Percentiles rank a stretch among this genome's conserved stretches.
Evolutionary conservation across 2,888 invertebrate genomes (phyloP).

Genomic region (Lochmaea capreae): DNA sequence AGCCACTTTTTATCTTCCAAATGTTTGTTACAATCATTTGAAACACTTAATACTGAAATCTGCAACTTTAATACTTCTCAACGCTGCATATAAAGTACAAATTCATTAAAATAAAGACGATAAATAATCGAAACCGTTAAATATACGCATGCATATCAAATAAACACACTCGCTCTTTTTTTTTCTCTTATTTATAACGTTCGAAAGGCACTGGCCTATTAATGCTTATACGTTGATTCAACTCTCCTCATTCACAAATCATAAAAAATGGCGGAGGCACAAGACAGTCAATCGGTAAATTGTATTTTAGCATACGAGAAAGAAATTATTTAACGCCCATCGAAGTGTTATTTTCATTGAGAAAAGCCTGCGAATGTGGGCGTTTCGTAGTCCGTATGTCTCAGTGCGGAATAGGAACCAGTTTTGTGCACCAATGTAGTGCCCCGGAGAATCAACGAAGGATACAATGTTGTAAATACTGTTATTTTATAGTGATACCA

Average conservation of each 20-base stretch:
- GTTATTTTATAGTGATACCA: not conserved
- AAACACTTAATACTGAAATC: not conserved
- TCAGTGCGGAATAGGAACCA: slow-evolving; percentile 12
- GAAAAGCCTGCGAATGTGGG: slow-evolving; percentile 32
- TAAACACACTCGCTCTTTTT: not conserved
- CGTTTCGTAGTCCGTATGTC: slow-evolving; percentile 25
- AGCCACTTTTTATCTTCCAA: not conserved
- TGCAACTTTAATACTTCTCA: not conserved
- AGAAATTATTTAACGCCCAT: slow-evolving; percentile 33
- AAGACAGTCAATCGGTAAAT: slow-evolving; percentile 30
- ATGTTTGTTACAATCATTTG: not conserved
- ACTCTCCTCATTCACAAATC: slow-evolving; percentile 25
- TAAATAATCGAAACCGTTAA: not conserved
- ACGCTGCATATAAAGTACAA: not conserved
- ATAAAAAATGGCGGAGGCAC: slow-evolving; percentile 27
- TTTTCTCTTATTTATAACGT: not conserved
- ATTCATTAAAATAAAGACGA: not conserved
- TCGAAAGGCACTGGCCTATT: slow-evolving; percentile 10
- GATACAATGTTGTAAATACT: not conserved
- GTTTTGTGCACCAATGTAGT: slow-evolving; percentile 9
- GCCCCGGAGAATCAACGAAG: not conserved
- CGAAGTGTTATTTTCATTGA: slow-evolving; percentile 35
- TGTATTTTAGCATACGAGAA: slow-evolving; percentile 32
- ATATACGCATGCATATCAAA: not conserved
- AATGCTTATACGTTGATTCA: slow-evolving; percentile 3